Base-by-base conservation (phyloP, 2,113 vertebrate genomes). In the Rhynchopsitta pachyrhyncha region DNA sequence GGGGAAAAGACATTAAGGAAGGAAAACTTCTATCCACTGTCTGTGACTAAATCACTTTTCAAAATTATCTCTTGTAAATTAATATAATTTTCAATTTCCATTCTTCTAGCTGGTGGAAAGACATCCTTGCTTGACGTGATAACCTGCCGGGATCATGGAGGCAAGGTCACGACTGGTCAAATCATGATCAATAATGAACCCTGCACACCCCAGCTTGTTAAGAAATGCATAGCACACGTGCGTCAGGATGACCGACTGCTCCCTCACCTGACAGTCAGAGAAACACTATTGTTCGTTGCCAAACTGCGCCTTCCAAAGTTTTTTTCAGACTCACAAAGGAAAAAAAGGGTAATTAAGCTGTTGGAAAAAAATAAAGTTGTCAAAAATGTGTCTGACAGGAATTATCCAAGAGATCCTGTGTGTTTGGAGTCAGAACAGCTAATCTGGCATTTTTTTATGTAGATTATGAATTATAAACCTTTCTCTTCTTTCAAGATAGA, bases 201-300 rank as follows among this genome's bases (percentile, higher is more conserved):
- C 88, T 98, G 97, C 97, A 98, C 98, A 0, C 98, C 98, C 0
- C 98, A 99, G 80, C 98, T 99, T 39, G 98, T 99, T 70, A 98
- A 97, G 98, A 99, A 99, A 94, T 98, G 95, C 76, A 98, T 99
- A 11, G 99, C 99, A 62, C 99, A 99, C 0, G 99, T 99, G 62
- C 98, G 98, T 35, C 99, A 99, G 94, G 99, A 99, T 8, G 99
- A 99, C 97, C 99, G 99, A 8, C 98, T 99, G 75, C 98, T 99
- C 69, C 99, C 99, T 47, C 98, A 99, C 96, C 98, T 99, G 95
- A 99, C 99, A 1, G 99, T 99, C 67, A 98, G 98, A 4, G 99
- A 99, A 98, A 99, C 99, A 8, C 97, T 99, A 29, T 68, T 97
- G 79, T 99, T 99, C 31, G 93, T 99, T 10, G 99, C 99, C 87